Evolutionary conservation across 2,888 invertebrate species (phyloP), one percentile per base, ranked within the genome.

Genomic region (Apodemia duryi): DNA sequence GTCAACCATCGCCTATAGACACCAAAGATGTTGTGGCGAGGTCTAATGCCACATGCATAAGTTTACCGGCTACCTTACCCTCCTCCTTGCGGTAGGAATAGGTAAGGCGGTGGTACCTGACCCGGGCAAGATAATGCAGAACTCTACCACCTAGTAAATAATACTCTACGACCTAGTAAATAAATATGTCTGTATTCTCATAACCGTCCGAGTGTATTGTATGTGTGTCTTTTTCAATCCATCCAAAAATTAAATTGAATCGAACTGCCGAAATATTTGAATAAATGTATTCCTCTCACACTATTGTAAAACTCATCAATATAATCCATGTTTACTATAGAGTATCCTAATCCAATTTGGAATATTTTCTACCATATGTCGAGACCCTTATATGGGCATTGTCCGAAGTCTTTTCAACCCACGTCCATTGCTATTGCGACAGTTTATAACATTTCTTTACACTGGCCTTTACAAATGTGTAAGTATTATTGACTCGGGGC

Each of bases 301-400:
- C 79, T 71, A 81, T 81, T 86, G 84, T 80, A 9, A 29, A 54
- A 29, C 54, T 29, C 28, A 76, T 65, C 74, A 71, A 77, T 83
- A 82, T 84, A 86, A 83, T 77, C 79, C 77, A 81, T 81, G 79
- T 84, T 79, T 77, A 84, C 74, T 54, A 74, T 79, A 82, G 82
- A 81, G 81, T 79, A 78, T 74, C 70, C 75, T 87, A 91, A 91
- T 91, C 89, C 90, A 90, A 90, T 91, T 88, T 73, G 81, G 79
- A 79, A 87, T 84, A 84, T 83, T 77, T 43, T 76, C 75, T 72
- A 79, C 75, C 88, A 88, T 87, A 89, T 88, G 89, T 83, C 82
- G 77, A 76, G 79, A 74, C 71, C 71, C 74, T 54, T 54, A 54
- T 74, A 76, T 77, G 77, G 74, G 64, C 66, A 81, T 91, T 91